These are phyloP conservation scores for Metopolophium dirhodum DNA, from an alignment of 1,140 invertebrate genomes.

Conservation along the genomic window DNA sequence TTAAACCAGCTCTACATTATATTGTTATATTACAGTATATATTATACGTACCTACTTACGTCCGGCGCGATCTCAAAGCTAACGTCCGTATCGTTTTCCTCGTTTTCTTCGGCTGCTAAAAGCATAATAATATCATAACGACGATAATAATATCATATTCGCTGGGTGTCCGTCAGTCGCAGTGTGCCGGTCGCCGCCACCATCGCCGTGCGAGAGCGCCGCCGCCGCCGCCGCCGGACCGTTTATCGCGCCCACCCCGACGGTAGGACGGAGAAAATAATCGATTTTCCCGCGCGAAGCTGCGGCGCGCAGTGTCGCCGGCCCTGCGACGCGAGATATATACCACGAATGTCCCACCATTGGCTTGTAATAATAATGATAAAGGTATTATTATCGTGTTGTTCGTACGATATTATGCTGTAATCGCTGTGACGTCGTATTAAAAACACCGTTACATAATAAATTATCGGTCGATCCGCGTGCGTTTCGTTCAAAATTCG, in stretches of 20 bases:
- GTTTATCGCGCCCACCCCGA: background rate
- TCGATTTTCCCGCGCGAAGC: constrained; percentile 20
- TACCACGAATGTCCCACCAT: background rate
- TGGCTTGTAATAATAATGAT: too few relatives aligned
- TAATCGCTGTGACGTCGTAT: background rate
- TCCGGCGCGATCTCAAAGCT: background rate
- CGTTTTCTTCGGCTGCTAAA: background rate
- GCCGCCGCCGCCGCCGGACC: constrained; percentile 5
- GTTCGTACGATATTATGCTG: too few relatives aligned
- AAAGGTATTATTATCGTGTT: background rate
- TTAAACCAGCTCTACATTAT: background rate
- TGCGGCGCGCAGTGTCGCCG: background rate
- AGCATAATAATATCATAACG: background rate
- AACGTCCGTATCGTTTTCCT: background rate
- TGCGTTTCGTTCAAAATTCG: background rate
- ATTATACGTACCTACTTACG: background rate
- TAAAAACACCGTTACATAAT: background rate
- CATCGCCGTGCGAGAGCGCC: background rate
- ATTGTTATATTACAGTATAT: background rate
- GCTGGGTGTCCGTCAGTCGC: background rate
- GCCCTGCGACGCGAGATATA: background rate
- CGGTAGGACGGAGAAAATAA: background rate
- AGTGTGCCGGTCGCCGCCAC: background rate
- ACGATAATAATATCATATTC: background rate
- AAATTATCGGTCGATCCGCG: background rate